Conservation (phyloP, 37 sponge, comb jelly and placozoan species). For the Tethya wilhelma region DNA sequence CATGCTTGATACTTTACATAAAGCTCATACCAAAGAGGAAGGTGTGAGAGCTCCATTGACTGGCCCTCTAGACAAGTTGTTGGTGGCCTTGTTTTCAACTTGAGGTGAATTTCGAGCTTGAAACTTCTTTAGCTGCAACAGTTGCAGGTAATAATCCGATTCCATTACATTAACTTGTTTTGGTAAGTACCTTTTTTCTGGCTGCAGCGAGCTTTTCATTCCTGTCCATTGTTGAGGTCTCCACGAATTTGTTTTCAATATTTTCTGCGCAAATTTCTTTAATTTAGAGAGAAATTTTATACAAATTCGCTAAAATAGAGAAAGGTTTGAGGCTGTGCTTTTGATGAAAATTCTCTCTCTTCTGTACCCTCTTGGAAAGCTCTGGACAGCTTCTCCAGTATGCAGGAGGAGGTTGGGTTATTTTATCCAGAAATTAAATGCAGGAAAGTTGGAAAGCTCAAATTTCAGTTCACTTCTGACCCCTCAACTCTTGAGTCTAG, state of each 20-base stretch:
- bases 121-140: conserved; percentile 54
- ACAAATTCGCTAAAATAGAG: no score
- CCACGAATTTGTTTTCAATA: neutral
- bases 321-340: no score
- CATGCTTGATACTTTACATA: no score
- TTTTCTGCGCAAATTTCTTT: no score
- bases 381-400: no score
- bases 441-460: conserved; percentile 58
- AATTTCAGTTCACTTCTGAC: conserved; percentile 66
- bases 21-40: no score
- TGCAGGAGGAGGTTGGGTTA: neutral
- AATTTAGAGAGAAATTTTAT: no score
- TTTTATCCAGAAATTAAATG: conserved; percentile 47
- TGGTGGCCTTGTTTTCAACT: neutral
- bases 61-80: no score
- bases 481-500: conserved; percentile 60
- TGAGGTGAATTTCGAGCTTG: conserved; percentile 33
- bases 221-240: conserved; percentile 56
- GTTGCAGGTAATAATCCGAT: neutral
- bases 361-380: no score
- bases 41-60: no score
- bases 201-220: conserved; percentile 64
- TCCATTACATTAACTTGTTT: neutral
- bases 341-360: no score
- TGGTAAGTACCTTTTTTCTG: conserved; percentile 58